Conservation (phyloP, 1,140 invertebrate genomes). For the Steinernema khuongi region DNA sequence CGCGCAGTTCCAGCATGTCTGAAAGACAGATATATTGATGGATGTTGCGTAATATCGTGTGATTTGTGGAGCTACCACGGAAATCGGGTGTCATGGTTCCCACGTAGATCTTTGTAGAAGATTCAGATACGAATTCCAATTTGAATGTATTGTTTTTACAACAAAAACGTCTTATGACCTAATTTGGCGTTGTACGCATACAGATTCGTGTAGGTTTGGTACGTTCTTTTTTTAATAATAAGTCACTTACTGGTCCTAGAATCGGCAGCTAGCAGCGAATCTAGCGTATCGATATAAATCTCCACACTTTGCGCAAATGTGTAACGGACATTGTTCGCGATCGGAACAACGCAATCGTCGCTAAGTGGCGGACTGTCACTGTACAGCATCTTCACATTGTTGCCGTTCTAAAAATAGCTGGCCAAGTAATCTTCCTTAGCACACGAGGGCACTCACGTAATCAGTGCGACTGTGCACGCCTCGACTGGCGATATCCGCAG, state of each 20-base stretch:
- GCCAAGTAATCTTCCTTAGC: not conserved
- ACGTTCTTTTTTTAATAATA: too few relatives aligned
- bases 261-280: not conserved
- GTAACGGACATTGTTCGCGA: not conserved
- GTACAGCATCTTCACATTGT: conserved; percentile 7
- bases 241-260: not conserved
- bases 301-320: not conserved
- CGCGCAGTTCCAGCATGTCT: conserved; percentile 12
- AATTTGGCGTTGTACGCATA: too few relatives aligned
- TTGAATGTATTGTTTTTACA: too few relatives aligned
- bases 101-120: too few relatives aligned
- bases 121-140: too few relatives aligned
- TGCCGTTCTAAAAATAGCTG: not conserved
- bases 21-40: not conserved
- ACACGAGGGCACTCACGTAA: not conserved
- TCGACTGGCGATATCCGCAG: not conserved
- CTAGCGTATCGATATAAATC: not conserved
- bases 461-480: not conserved
- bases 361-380: conserved; percentile 9
- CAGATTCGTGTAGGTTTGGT: too few relatives aligned
- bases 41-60: too few relatives aligned
- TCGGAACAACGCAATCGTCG: conserved; percentile 4
- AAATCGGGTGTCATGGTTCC: too few relatives aligned
- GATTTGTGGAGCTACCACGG: too few relatives aligned
- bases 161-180: too few relatives aligned